Percentiles rank a stretch among this genome's conserved stretches.
phyloP scores from a whole-genome alignment of 2,113 vertebrate genomes.

The Illadopsis cleaveri region DNA sequence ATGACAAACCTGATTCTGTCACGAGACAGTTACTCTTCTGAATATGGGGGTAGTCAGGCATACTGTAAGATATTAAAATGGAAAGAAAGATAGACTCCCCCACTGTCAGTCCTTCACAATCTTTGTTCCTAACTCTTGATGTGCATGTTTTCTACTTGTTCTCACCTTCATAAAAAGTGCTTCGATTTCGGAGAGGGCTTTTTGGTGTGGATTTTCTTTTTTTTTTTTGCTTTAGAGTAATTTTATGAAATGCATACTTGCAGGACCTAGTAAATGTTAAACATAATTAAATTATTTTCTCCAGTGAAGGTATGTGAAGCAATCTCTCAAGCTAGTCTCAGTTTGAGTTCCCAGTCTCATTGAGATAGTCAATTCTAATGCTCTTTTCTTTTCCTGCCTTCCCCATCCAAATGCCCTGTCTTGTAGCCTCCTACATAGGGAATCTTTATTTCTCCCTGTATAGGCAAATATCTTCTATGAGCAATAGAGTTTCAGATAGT shows the following conservation, averaged over 20 bases:
- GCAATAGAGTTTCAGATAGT: neutral
- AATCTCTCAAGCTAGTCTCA: neutral
- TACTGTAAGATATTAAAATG: conserved; percentile 6
- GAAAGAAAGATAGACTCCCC: conserved; percentile 25
- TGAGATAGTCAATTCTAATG: neutral
- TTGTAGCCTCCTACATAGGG: neutral
- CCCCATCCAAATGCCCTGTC: neutral
- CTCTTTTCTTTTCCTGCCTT: neutral
- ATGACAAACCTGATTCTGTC: conserved; percentile 41
- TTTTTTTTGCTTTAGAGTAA: neutral
- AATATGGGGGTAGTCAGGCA: conserved; percentile 15
- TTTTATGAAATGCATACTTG: neutral
- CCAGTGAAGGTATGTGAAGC: neutral
- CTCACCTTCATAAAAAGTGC: neutral
- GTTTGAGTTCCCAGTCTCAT: neutral
- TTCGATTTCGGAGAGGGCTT: neutral
- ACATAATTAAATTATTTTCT: neutral
- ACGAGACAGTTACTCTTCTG: neutral
- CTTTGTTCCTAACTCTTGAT: neutral
- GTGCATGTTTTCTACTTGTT: neutral
- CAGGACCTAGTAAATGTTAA: neutral
- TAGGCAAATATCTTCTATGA: neutral
- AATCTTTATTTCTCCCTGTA: neutral
- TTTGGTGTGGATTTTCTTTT: neutral
- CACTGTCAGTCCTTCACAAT: conserved; percentile 14